phyloP scores from a whole-genome alignment of 1,140 invertebrate genomes.

The Pogonomyrmex californicus region DNA sequence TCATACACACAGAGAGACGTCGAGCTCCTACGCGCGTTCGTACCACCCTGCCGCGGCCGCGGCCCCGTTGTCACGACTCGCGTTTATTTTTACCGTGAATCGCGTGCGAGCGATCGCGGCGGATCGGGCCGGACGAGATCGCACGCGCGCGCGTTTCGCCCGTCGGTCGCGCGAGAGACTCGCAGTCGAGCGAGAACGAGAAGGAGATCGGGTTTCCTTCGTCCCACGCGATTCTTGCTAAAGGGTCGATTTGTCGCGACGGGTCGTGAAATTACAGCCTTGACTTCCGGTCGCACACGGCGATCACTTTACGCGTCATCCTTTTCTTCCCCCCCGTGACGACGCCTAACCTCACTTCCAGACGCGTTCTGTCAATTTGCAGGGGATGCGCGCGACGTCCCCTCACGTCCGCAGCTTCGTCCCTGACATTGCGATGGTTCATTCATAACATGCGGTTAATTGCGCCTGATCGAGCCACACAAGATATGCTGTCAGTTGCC shows the following conservation, averaged over 20 bases:
- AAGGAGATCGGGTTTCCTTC: neutral
- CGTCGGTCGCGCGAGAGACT: neutral
- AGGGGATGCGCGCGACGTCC: slow-evolving; percentile 42
- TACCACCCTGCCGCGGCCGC: slow-evolving; percentile 69
- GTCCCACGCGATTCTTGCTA: neutral
- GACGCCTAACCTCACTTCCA: slow-evolving; percentile 74
- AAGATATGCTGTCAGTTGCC: slow-evolving; percentile 13
- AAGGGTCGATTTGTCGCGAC: neutral
- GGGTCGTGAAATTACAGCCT: slow-evolving; percentile 4
- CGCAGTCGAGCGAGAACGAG: slow-evolving; percentile 18
- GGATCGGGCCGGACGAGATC: slow-evolving; percentile 44
- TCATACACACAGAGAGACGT: slow-evolving; percentile 40
- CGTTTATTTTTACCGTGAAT: slow-evolving; percentile 81
- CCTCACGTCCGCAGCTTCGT: slow-evolving; percentile 4
- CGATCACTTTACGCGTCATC: slow-evolving; percentile 17
- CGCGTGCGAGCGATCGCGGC: slow-evolving; percentile 61
- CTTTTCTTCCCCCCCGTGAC: slow-evolving; percentile 42
- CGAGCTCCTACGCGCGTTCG: slow-evolving; percentile 81
- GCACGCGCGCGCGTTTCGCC: neutral
- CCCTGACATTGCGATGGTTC: slow-evolving; percentile 34
- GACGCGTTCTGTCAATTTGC: slow-evolving; percentile 59
- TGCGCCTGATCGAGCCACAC: neutral
- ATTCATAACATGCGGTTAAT: slow-evolving; percentile 43
- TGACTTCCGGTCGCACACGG: neutral
- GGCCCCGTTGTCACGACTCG: slow-evolving; percentile 72